Evolutionary conservation across 1,140 invertebrate genomes (phyloP).

Genomic region (Ptiloglossa arizonensis): DNA sequence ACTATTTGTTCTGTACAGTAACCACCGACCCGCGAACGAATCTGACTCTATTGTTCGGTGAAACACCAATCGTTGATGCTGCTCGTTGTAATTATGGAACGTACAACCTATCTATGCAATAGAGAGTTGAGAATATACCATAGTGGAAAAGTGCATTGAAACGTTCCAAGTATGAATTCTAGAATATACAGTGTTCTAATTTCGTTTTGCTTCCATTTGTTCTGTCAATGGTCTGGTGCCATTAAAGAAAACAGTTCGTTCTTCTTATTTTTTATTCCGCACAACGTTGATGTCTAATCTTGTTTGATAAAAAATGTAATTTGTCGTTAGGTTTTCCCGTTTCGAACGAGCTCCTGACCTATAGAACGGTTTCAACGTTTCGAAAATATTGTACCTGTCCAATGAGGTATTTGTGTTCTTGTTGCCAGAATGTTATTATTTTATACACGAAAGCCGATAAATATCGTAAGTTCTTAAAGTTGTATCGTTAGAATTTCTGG

Average conservation of each 20-base stretch:
- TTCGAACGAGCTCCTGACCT: constrained; percentile 50
- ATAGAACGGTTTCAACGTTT: constrained; percentile 48
- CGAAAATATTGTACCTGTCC: constrained; percentile 64
- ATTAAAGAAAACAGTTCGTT: constrained; percentile 25
- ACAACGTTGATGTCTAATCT: background rate
- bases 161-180: constrained; percentile 16
- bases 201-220: constrained; percentile 9
- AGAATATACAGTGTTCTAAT: constrained; percentile 9
- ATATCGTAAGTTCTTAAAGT: constrained; percentile 61
- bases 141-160: background rate
- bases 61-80: background rate
- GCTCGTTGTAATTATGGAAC: background rate
- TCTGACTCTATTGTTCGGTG: constrained; percentile 3
- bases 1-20: constrained; percentile 9
- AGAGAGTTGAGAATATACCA: background rate
- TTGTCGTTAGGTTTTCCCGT: constrained; percentile 10
- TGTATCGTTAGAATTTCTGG: constrained; percentile 5
- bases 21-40: constrained; percentile 1
- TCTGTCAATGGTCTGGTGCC: background rate
- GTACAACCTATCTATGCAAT: background rate
- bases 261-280: background rate
- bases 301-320: background rate
- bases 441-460: constrained; percentile 55
- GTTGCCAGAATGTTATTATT: constrained; percentile 70
- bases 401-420: constrained; percentile 56